Percentiles rank a stretch among this genome's conserved stretches.
phyloP scores from a whole-genome alignment of 1,140 invertebrate species.

The Ditylenchus dipsaci region DNA sequence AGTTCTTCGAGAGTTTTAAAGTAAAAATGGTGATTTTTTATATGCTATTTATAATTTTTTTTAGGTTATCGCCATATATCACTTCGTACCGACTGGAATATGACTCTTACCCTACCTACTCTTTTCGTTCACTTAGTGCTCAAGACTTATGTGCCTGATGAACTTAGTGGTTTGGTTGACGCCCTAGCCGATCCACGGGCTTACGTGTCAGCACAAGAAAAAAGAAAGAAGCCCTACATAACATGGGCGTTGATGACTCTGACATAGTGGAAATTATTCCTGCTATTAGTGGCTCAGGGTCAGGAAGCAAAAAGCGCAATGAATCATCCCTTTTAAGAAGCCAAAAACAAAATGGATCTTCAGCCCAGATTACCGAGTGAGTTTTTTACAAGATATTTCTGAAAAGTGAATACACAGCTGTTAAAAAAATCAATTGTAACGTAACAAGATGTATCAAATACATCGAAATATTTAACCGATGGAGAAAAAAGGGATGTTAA shows the following conservation, averaged over 20 bases:
- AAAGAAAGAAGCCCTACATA: constrained; percentile 75
- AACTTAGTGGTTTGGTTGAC: constrained; percentile 95
- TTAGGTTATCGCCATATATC: constrained; percentile 87
- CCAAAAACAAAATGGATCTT: constrained; percentile 11
- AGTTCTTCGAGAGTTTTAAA: neutral
- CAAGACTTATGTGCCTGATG: constrained; percentile 99
- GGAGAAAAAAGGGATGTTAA: no score
- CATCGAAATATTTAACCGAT: no score
- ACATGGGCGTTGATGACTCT: constrained; percentile 82
- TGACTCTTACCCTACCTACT: constrained; percentile 96
- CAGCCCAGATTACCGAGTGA: neutral
- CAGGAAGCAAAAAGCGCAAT: constrained; percentile 1
- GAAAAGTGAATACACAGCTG: no score
- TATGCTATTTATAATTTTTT: constrained; percentile 8
- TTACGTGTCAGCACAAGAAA: constrained; percentile 68
- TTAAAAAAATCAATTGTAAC: no score
- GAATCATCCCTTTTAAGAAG: neutral
- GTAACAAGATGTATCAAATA: no score
- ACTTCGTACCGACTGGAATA: constrained; percentile 93
- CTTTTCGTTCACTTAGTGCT: constrained; percentile 97
- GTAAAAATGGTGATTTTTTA: neutral
- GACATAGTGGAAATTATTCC: constrained; percentile 64
- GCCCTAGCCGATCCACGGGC: constrained; percentile 89
- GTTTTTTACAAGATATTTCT: neutral
- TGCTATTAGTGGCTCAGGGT: neutral